Base-by-base conservation (phyloP, 2,888 invertebrate species). In the Acrocera orbiculus region DNA sequence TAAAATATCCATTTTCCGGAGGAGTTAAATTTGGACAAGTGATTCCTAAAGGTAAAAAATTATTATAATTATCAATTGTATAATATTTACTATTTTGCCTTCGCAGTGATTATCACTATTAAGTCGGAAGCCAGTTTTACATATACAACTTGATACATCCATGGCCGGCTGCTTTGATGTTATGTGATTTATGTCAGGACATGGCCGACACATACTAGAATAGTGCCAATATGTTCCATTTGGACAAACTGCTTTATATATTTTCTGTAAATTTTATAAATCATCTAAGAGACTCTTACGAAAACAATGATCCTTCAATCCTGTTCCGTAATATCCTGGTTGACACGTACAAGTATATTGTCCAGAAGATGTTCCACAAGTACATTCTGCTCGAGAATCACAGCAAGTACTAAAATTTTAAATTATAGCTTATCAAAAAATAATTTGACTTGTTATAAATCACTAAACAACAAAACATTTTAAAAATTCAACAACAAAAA, bases 261-360 rank as follows among this genome's bases (percentile, higher is more conserved):
- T n/a, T n/a, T n/a, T n/a, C n/a, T n/a, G n/a, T n/a, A n/a, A n/a
- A n/a, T n/a, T n/a, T n/a, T n/a, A n/a, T n/a, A n/a, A n/a, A n/a
- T n/a, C n/a, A n/a, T n/a, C n/a, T n/a, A n/a, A n/a, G n/a, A n/a
- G n/a, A n/a, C 11, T 35, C 34, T 44, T 59, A 75, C 76, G 64
- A 43, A 63, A 58, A 46, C 76, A 76, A 14, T 66, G 64, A 30
- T 66, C 64, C 40, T 52, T 54, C 2, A 73, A 52, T 2, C 76
- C 76, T 11, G 67, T 66, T 20, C 76, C 76, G 46, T 70, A 73
- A 47, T 65, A 73, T 9, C 77, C 77, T 4, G 64, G 55, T 25
- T 65, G 62, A 44, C 77, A 78, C 15, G 71, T 53, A 44, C 77
- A 78, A n/a, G 69, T 65, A 46, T 73, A 76, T 45, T 72, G 71